These are phyloP conservation scores for Apteryx mantelli DNA, from an alignment of 2,113 vertebrate genomes.

Conservation along the genomic window DNA sequence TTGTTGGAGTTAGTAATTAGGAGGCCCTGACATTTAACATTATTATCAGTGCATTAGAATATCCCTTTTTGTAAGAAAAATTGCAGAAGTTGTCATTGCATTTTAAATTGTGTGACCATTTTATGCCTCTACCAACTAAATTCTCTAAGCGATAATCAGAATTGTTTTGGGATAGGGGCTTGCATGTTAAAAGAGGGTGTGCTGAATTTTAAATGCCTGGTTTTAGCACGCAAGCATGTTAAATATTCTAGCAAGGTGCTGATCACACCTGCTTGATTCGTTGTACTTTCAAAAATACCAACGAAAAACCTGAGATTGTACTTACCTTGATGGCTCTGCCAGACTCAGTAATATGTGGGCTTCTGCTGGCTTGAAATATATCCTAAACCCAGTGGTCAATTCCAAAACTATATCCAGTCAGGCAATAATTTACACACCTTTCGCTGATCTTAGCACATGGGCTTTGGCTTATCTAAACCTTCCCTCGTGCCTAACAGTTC, in stretches of 20 bases:
- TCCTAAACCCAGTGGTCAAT: background rate
- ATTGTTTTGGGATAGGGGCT: background rate
- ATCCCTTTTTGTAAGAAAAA: background rate
- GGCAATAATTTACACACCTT: background rate
- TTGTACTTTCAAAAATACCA: background rate
- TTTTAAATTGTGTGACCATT: background rate
- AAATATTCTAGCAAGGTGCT: accelerated
- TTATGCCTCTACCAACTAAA: background rate
- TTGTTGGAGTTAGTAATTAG: slow-evolving; percentile 31
- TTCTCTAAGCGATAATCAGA: background rate
- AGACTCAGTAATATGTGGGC: background rate
- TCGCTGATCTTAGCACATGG: background rate
- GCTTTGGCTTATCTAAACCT: background rate
- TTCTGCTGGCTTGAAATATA: background rate
- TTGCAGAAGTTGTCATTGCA: background rate
- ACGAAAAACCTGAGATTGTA: background rate
- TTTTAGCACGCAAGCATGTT: background rate
- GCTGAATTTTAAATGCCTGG: background rate
- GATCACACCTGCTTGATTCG: background rate
- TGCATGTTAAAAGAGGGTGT: background rate
- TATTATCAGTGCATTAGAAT: background rate
- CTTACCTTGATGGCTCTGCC: background rate
- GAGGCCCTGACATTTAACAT: slow-evolving; percentile 1
- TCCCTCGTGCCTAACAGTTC: background rate
- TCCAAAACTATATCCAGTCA: background rate